Evolutionary conservation across 1,140 invertebrate genomes (phyloP), one percentile per base, ranked within the genome.

Genomic region (Ips nitidus): DNA sequence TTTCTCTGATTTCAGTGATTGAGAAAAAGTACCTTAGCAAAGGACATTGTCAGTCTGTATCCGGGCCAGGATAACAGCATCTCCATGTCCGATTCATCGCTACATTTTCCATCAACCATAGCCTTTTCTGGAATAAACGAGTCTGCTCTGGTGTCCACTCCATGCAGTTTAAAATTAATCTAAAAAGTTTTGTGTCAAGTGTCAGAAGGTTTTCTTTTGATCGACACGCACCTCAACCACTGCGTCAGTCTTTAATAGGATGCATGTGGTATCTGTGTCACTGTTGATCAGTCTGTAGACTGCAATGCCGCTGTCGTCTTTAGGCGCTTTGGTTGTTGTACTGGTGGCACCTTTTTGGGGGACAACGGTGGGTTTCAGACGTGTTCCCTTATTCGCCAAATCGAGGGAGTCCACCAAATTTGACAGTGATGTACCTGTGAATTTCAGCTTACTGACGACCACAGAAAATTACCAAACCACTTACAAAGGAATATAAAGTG

Each of bases 11-110:
- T 7, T 6, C 1, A 3, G 3, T 50, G 22, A 3, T 50, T 22
- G 22, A 50, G 45, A n/a, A 37, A 47, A 47, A 47, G 40, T 82
- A 90, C 89, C 84, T 90, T 92, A 7, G 86, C 86, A 76, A 92
- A 93, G 66, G 84, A 85, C 82, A 88, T 88, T 42, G 85, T 83
- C 3, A 92, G 77, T 1, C 85, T 81, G 72, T 90, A 92, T 3
- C 88, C 88, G 42, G 88, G 86, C 83, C 91, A 92, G 8, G 86
- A 86, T 39, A 93, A 82, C 40, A 86, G 84, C 80, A 92, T 84
- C 0, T 84, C 86, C 41, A 89, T 87, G 37, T 83, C 79, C 72
- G 92, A 91, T 63, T 89, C 88, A 56, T 87, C 85, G 39, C 86
- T 86, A 75, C 91, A 93, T 69, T 86, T 80, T 81, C 80, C 80